Evolutionary conservation across 2,888 invertebrate genomes (phyloP).

Genomic region (Baccha elongata): DNA sequence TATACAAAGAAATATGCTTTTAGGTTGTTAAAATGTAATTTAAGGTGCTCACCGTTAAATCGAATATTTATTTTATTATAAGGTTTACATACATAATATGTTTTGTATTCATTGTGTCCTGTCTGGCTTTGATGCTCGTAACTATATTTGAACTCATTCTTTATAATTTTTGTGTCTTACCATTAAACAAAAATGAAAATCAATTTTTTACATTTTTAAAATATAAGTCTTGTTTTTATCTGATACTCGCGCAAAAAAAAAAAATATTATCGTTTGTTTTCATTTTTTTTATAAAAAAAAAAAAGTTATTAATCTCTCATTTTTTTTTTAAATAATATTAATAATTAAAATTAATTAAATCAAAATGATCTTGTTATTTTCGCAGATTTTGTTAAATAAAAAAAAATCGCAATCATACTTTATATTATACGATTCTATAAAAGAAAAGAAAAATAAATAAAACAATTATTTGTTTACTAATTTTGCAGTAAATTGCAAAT

Average conservation of each 20-base stretch:
- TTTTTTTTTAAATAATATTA: slow-evolving; percentile 9
- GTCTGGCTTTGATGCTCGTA: slow-evolving; percentile 71
- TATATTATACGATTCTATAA: slow-evolving; percentile 39
- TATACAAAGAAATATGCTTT: slow-evolving; percentile 33
- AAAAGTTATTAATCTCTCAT: background rate
- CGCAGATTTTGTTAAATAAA: slow-evolving; percentile 44
- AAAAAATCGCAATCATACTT: slow-evolving; percentile 48
- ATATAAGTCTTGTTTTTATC: slow-evolving; percentile 48
- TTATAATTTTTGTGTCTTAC: slow-evolving; percentile 33
- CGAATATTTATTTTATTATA: slow-evolving; percentile 53
- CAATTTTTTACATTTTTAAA: slow-evolving; percentile 41
- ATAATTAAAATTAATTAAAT: slow-evolving; percentile 57
- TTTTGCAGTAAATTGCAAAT: slow-evolving; percentile 62
- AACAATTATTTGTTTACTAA: slow-evolving; percentile 56
- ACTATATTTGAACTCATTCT: slow-evolving; percentile 67
- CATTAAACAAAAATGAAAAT: slow-evolving; percentile 26
- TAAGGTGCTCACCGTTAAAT: slow-evolving; percentile 65
- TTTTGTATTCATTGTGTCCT: slow-evolving; percentile 54
- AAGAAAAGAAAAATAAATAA: slow-evolving; percentile 13
- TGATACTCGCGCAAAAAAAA: slow-evolving; percentile 51
- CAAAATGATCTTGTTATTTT: slow-evolving; percentile 51
- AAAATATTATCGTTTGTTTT: slow-evolving; percentile 52
- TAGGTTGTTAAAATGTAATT: slow-evolving; percentile 59
- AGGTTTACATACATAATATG: slow-evolving; percentile 25
- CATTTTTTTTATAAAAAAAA: slow-evolving; percentile 6